Evolutionary conservation across 2,888 invertebrate species (phyloP), one percentile per base, ranked within the genome.

Genomic region (Mythimna impura): DNA sequence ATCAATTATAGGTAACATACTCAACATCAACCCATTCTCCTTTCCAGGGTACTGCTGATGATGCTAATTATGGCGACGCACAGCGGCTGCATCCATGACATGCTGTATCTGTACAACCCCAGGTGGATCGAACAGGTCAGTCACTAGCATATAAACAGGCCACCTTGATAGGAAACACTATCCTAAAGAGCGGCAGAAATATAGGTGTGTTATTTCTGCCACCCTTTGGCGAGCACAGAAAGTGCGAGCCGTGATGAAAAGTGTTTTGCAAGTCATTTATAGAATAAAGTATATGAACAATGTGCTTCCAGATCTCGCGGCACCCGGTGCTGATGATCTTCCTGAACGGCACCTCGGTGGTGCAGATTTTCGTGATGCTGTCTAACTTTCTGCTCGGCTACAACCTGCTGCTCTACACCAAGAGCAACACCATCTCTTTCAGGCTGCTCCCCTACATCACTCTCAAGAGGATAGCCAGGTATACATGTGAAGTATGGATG

Each of bases 321-420:
- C 87, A 89, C 54, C 90, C 92, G 0, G 40, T 86, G n/a, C 76
- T 91, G 74, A 91, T 92, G 89, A 43, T 92, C n/a, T 88, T 93
- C 74, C 86, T 91, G 79, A 94, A 94, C 86, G 94, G 94, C 25
- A 90, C 94, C 0, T 87, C 91, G 0, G 80, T 93, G 47, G 92
- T 93, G 81, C 93, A 94, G 83, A 76, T 88, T 22, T 94, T 94
- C 85, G 83, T 94, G 73, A 81, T 93, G 81, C 71, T 94, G 61
- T 93, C 94, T 71, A 92, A 87, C 82, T 94, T 94, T 85, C 88
- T 94, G 68, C 88, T 94, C 40, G 89, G 91, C 40, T 92, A 93
- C 87, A 93, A 91, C 80, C 75, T 93, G 80, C 90, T 94, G 76
- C 83, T 91, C 25, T 71, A 79, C 74, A 76, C 91, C 52, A 90